A percentile compares a stretch with the other conserved stretches of the same genome.
Evolutionary conservation across 2,888 invertebrate species (phyloP).

Genomic region (Octonoba sinensis): DNA sequence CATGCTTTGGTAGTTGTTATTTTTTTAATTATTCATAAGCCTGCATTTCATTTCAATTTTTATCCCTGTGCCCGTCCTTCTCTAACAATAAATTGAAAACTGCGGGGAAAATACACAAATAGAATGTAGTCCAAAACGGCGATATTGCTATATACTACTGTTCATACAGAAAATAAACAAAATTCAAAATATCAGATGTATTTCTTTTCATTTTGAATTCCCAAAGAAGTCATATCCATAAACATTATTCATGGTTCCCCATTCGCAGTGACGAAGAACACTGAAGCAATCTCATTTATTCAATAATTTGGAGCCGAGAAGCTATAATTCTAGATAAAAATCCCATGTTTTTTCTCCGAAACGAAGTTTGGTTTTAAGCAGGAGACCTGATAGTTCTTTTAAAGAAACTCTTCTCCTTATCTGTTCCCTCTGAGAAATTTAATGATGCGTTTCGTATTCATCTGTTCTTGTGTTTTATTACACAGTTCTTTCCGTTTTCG

Average conservation of each 20-base stretch:
- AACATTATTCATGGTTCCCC: constrained; percentile 45
- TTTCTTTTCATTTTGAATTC: constrained; percentile 12
- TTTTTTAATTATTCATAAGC: too few relatives aligned
- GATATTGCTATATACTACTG: too few relatives aligned
- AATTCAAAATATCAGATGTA: not conserved
- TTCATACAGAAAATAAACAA: too few relatives aligned
- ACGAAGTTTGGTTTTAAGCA: constrained; percentile 49
- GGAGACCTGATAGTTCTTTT: constrained; percentile 1
- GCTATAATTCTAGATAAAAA: constrained; percentile 52
- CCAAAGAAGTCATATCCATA: constrained; percentile 57
- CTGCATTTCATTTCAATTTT: too few relatives aligned
- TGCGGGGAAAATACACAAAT: too few relatives aligned
- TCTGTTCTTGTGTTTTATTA: constrained; percentile 45
- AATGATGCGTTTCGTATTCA: constrained; percentile 55
- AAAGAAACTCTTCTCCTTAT: constrained; percentile 21
- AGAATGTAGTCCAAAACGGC: too few relatives aligned
- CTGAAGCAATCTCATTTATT: constrained; percentile 52
- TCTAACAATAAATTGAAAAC: too few relatives aligned
- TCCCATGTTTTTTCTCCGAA: constrained; percentile 13
- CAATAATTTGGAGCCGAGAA: constrained; percentile 48
- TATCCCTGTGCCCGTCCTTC: too few relatives aligned
- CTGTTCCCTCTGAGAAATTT: constrained; percentile 41
- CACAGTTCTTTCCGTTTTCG: constrained; percentile 26
- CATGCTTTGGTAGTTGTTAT: too few relatives aligned
- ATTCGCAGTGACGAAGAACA: constrained; percentile 29